These are phyloP conservation scores for Coendou prehensilis DNA, from an alignment of 2,797 vertebrate genomes.

Conservation along the genomic window DNA sequence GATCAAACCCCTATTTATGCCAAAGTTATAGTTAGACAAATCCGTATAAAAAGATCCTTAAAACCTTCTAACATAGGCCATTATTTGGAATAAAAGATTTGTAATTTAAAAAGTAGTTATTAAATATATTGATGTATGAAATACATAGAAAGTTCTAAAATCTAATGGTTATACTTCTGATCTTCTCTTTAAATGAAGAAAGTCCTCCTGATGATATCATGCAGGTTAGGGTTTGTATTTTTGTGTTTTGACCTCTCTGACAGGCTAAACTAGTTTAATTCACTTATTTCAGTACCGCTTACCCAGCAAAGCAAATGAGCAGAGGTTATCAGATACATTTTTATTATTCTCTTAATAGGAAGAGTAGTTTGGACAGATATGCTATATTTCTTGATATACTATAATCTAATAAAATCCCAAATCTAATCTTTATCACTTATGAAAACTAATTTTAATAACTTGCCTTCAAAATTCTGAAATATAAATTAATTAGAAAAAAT, in stretches of 20 bases:
- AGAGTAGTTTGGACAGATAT: not conserved
- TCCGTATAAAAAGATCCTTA: not conserved
- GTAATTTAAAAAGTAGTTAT: not conserved
- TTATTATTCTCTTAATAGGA: not conserved
- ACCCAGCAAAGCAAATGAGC: not conserved
- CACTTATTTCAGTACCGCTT: not conserved
- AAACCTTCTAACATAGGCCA: not conserved
- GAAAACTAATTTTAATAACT: not conserved
- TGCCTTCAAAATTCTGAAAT: not conserved
- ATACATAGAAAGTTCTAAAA: not conserved
- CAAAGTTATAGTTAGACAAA: not conserved
- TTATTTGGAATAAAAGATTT: slow-evolving; percentile 26
- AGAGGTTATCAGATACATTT: not conserved
- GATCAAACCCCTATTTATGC: not conserved
- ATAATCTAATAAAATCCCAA: not conserved
- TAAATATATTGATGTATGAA: slow-evolving; percentile 7
- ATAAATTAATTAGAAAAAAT: not conserved
- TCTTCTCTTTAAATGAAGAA: not conserved
- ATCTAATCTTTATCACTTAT: not conserved
- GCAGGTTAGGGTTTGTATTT: not conserved
- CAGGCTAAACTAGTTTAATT: not conserved
- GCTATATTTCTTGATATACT: not conserved
- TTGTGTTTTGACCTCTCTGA: not conserved
- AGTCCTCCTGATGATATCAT: not conserved
- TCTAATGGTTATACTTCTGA: not conserved